Percentiles rank a stretch among this genome's conserved stretches.
phyloP scores from a whole-genome alignment of 2,797 vertebrate species.

The Cynopterus sphinx region DNA sequence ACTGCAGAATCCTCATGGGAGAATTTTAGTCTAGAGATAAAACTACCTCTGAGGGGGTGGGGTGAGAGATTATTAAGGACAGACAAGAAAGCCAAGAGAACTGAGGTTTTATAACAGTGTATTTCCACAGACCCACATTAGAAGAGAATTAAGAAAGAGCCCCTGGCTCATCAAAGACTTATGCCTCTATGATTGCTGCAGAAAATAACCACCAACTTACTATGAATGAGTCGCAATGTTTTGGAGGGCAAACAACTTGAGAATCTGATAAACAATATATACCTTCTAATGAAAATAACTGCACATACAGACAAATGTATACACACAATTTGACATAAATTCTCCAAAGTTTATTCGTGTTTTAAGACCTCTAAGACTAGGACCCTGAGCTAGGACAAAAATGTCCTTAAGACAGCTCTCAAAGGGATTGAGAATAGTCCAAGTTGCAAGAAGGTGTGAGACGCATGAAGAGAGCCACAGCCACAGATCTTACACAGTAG shows the following conservation, averaged over 20 bases:
- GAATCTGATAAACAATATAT: not conserved
- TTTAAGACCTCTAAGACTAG: not conserved
- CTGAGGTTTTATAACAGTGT: not conserved
- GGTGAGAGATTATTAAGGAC: not conserved
- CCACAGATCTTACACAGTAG: not conserved
- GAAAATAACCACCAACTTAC: not conserved
- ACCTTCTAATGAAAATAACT: not conserved
- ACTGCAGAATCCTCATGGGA: not conserved
- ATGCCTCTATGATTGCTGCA: accelerated
- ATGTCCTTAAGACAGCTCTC: not conserved
- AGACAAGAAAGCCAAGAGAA: not conserved
- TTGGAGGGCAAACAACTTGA: not conserved
- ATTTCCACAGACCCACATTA: not conserved
- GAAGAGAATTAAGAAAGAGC: not conserved
- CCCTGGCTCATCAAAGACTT: not conserved
- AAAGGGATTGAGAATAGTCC: not conserved
- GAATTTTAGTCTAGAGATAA: not conserved
- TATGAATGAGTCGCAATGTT: not conserved
- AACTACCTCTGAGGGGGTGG: not conserved
- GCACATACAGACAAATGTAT: not conserved
- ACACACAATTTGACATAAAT: not conserved
- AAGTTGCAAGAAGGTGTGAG: not conserved
- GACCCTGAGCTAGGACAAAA: not conserved
- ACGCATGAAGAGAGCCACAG: not conserved
- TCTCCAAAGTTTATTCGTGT: not conserved